Conservation (phyloP, 2,113 vertebrate species). For the Petrocephalus microphthalmus region DNA sequence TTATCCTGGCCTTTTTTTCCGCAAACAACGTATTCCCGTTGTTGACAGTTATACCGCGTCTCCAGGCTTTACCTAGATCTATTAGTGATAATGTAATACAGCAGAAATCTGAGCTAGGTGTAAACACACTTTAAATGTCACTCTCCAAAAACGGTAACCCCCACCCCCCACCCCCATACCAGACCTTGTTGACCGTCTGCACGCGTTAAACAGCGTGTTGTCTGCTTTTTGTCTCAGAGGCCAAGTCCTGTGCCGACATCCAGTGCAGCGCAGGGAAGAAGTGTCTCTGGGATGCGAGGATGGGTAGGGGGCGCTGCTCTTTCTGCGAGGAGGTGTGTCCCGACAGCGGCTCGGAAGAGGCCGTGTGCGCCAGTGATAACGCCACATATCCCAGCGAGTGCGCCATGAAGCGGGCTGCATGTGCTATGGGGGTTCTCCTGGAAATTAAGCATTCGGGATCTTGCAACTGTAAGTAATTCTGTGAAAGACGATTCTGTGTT, state of each 20-base stretch:
- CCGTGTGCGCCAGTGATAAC: slow-evolving; percentile 96
- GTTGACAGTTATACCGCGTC: background rate
- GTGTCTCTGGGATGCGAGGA: slow-evolving; percentile 89
- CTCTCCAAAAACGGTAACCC: background rate
- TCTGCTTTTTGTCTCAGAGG: slow-evolving; percentile 67
- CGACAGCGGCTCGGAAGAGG: slow-evolving; percentile 83
- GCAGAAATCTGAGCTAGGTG: background rate
- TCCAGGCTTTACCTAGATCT: background rate
- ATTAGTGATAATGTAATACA: background rate
- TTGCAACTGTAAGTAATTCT: slow-evolving; percentile 97
- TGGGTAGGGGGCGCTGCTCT: slow-evolving; percentile 85
- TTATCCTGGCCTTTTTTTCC: background rate
- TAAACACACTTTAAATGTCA: background rate
- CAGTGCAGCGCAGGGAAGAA: slow-evolving; percentile 86
- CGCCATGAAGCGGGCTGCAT: slow-evolving; percentile 94
- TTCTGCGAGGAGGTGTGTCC: slow-evolving; percentile 82
- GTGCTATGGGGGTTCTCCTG: slow-evolving; percentile 82
- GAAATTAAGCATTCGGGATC: slow-evolving; percentile 97
- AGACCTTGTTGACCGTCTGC: background rate
- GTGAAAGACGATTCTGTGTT: slow-evolving; percentile 62
- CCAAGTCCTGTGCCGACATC: slow-evolving; percentile 97
- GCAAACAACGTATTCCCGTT: background rate
- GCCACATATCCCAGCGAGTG: slow-evolving; percentile 93
- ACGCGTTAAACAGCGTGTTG: background rate
- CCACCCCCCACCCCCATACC: too few species aligned